phyloP scores from a whole-genome alignment of 2,113 vertebrate genomes.

The Periophthalmodon schlosseri region DNA sequence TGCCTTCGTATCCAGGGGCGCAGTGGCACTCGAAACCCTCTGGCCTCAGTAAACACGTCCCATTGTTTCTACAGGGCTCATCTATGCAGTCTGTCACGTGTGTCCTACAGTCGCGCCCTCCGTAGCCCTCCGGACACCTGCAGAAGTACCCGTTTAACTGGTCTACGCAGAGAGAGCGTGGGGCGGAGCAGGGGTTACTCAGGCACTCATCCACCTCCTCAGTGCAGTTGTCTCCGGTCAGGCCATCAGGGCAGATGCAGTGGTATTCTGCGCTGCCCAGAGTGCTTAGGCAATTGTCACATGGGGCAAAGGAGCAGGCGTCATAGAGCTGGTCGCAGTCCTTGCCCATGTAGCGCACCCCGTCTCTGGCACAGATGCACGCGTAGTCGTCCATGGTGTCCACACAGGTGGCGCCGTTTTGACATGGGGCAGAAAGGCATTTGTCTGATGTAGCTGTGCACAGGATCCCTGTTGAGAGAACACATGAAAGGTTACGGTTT shows the following conservation, averaged over 20 bases:
- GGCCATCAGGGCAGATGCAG: conserved; percentile 74
- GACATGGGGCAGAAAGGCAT: conserved; percentile 82
- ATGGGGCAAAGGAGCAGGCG: conserved; percentile 70
- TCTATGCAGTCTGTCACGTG: conserved; percentile 72
- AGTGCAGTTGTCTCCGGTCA: conserved; percentile 68
- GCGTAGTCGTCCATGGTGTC: conserved; percentile 77
- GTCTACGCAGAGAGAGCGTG: conserved; percentile 72
- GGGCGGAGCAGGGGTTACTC: conserved; percentile 75
- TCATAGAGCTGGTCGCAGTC: conserved; percentile 81
- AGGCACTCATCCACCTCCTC: conserved; percentile 68
- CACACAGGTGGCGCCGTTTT: conserved; percentile 82
- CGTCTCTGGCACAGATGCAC: conserved; percentile 76
- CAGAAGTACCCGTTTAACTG: conserved; percentile 74
- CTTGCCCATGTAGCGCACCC: conserved; percentile 74
- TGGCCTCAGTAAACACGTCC: conserved; percentile 68
- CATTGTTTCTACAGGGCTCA: conserved; percentile 82
- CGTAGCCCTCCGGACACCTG: conserved; percentile 73
- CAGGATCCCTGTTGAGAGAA: conserved; percentile 62
- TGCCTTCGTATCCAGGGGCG: conserved; percentile 74
- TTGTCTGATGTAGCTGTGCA: conserved; percentile 67
- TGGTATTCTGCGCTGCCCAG: conserved; percentile 68
- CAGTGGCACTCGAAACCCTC: conserved; percentile 72
- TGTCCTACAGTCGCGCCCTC: conserved; percentile 68
- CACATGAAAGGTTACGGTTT: neutral
- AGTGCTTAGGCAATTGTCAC: conserved; percentile 69